phyloP scores from a whole-genome alignment of 2,797 vertebrate genomes.

The Cirrhinus molitorella region DNA sequence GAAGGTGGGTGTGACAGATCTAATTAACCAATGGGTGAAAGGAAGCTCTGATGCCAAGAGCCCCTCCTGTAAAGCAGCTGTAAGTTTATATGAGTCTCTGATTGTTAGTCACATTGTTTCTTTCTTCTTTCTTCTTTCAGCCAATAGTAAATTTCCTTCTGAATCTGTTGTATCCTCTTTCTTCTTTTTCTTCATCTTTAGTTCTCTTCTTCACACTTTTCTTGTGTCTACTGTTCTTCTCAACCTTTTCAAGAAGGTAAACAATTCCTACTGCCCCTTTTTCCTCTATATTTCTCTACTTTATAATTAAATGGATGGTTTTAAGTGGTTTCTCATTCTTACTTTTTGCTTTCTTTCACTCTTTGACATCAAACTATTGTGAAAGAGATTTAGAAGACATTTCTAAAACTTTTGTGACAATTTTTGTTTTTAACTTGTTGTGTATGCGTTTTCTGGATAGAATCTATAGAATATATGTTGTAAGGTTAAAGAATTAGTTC shows the following conservation, averaged over 20 bases:
- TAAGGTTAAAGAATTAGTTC: background rate
- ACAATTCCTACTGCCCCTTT: background rate
- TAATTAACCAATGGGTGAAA: conserved; percentile 82
- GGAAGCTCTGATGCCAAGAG: conserved; percentile 72
- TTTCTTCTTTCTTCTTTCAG: background rate
- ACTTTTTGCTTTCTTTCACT: background rate
- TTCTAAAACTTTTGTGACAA: background rate
- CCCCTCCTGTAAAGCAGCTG: conserved; percentile 71
- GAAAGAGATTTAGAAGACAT: background rate
- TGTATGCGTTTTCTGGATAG: background rate
- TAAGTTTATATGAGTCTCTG: conserved; percentile 58
- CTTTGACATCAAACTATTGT: background rate
- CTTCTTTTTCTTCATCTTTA: conserved; percentile 44
- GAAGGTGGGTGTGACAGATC: conserved; percentile 78
- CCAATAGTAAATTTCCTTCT: conserved; percentile 4
- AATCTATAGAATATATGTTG: conserved; percentile 1
- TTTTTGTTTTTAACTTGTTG: background rate
- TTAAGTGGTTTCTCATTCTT: background rate
- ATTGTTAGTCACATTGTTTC: background rate
- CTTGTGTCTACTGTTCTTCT: conserved; percentile 52
- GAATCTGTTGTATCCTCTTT: conserved; percentile 19
- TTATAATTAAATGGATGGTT: background rate
- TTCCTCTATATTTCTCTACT: background rate
- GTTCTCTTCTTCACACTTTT: conserved; percentile 59
- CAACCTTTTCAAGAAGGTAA: conserved; percentile 56